phyloP scores from a whole-genome alignment of 2,888 invertebrate genomes.

The Napeogenes inachia region DNA sequence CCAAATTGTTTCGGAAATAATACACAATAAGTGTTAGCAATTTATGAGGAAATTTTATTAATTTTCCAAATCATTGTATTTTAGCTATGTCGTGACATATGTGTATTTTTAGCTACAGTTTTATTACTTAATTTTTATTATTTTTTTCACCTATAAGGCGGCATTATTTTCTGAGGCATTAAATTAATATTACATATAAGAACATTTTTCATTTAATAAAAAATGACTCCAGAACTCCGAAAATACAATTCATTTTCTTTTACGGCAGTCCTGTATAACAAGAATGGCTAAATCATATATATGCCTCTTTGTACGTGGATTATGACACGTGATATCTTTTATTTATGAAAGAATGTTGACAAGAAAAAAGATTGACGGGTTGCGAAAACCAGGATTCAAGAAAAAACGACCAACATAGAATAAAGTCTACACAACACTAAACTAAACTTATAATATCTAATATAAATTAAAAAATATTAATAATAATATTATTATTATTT shows the following conservation, averaged over 20 bases:
- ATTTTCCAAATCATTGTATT: no score
- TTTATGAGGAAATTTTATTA: no score
- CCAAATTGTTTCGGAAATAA: not conserved
- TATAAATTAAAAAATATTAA: no score
- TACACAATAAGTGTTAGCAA: not conserved
- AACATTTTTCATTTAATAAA: no score
- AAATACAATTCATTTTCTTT: conserved; percentile 56
- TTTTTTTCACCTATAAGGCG: no score
- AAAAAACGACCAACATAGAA: conserved; percentile 17
- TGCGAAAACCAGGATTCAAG: conserved; percentile 15
- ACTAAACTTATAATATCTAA: no score
- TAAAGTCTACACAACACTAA: not conserved
- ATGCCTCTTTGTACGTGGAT: conserved; percentile 69
- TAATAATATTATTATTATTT: no score
- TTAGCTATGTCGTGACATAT: no score
- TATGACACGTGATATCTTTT: conserved; percentile 66
- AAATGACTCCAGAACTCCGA: conserved; percentile 14
- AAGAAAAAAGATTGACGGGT: conserved; percentile 36
- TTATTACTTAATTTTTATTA: no score
- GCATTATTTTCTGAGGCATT: no score
- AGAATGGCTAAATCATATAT: conserved; percentile 62
- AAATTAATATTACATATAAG: no score
- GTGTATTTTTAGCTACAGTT: no score
- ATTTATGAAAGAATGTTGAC: conserved; percentile 56
- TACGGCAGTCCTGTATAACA: conserved; percentile 60